Evolutionary conservation across 2,888 invertebrate species (phyloP), one percentile per base, ranked within the genome.

Genomic region (Pollenia labialis): DNA sequence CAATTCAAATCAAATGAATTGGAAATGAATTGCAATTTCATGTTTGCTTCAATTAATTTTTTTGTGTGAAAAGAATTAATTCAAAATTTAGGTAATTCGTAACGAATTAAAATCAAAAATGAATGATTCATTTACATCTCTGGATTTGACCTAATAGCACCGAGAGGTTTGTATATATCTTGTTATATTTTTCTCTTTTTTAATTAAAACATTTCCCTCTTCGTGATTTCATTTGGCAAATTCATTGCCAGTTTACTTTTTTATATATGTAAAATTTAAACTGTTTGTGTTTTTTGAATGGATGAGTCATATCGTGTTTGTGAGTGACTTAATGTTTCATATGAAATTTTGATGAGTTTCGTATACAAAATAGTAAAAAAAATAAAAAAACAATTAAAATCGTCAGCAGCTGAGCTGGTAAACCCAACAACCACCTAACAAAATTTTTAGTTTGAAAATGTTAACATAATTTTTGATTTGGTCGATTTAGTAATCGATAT

Each of bases 291-390:
- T 46, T 81, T 81, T 58, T 72, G 62, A 71, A 76, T 50, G 88
- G 69, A 90, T 91, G 91, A 91, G 88, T 91, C 91, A 91, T 90
- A 84, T 85, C 12, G 4, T 46, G 44, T 50, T 50, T 62, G 56
- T 72, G 48, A 81, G 60, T 89, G 89, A 89, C 88, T 89, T 88
- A 88, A 89, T 89, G 89, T 89, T 91, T 91, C 90, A 87, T 89
- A 89, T 88, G 90, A 91, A 91, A 89, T 88, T 85, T 85, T 87
- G 87, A 88, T 91, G 90, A 91, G 88, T 90, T 89, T 90, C 79
- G 83, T 81, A 56, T 79, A 60, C 46, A 68, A 74, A 82, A 85
- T 71, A 85, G 66, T 85, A 77, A 87, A 79, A 58, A 66, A 81
- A 69, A 71, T 23, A 69, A 62, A 71, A 46, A 56, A 12, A 77